phyloP scores from a whole-genome alignment of 2,113 vertebrate species.

The Bagarius yarrelli region DNA sequence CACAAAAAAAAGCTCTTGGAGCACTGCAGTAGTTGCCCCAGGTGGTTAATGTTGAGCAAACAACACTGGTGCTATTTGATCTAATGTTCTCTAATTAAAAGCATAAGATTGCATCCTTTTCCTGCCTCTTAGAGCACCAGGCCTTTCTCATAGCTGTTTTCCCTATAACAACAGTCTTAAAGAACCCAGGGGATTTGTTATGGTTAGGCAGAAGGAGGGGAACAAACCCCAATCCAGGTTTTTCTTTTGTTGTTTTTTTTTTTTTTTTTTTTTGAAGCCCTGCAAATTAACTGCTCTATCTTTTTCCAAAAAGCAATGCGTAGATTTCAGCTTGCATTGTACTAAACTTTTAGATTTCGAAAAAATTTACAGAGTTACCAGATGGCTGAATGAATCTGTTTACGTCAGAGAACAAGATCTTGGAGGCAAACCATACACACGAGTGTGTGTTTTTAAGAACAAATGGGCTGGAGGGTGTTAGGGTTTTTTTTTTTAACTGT shows the following conservation, averaged over 20 bases:
- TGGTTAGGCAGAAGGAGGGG: constrained; percentile 35
- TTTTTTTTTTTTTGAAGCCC: background rate
- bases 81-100: constrained; percentile 66
- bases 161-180: constrained; percentile 30
- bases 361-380: constrained; percentile 59
- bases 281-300: constrained; percentile 3
- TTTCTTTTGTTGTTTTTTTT: no score
- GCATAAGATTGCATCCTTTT: constrained; percentile 60
- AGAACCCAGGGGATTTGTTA: constrained; percentile 48
- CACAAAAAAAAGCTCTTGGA: constrained; percentile 50
- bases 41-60: constrained; percentile 64
- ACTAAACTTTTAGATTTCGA: constrained; percentile 53
- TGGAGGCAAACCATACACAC: constrained; percentile 60
- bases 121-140: constrained; percentile 40
- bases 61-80: constrained; percentile 50
- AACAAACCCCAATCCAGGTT: constrained; percentile 34
- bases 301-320: constrained; percentile 23
- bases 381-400: constrained; percentile 44
- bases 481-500: constrained; percentile 53
- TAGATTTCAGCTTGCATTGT: constrained; percentile 45
- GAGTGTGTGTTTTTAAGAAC: constrained; percentile 40
- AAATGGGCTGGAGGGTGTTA: constrained; percentile 14
- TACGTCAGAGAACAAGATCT: constrained; percentile 55
- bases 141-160: constrained; percentile 39
- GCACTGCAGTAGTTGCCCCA: constrained; percentile 60